phyloP scores from a whole-genome alignment of 2,888 invertebrate species.

The Frankliniella fusca region DNA sequence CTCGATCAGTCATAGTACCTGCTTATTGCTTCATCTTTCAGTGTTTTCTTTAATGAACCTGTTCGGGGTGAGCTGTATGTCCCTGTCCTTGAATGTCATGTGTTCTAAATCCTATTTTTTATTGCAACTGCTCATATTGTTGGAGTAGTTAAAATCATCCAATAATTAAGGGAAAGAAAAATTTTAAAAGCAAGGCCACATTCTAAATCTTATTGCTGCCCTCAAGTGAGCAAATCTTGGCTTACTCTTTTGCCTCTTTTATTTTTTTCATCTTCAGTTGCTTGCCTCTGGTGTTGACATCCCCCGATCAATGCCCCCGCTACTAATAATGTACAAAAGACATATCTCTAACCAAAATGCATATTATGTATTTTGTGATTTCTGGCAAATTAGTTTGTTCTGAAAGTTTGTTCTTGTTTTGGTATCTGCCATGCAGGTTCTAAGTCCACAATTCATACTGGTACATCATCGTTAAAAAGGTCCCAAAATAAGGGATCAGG shows the following conservation, averaged over 20 bases:
- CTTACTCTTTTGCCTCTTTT: constrained; percentile 8
- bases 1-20: no score
- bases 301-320: no score
- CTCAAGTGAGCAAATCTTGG: not conserved
- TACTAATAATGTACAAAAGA: not conserved
- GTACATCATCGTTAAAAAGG: not conserved
- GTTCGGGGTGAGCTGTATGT: not conserved
- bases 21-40: no score
- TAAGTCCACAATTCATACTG: not conserved
- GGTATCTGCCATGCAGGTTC: not conserved
- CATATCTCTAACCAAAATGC: not conserved
- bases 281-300: not conserved
- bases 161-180: no score
- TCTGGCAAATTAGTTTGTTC: not conserved
- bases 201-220: not conserved
- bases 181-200: not conserved
- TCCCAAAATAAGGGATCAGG: constrained; percentile 23
- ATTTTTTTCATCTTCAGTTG: constrained; percentile 9
- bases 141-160: no score
- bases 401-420: not conserved
- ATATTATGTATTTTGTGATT: not conserved
- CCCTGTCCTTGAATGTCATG: not conserved
- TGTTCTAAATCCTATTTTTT: constrained; percentile 39
- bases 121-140: not conserved
- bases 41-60: not conserved